These are phyloP conservation scores for Stenolophus ochropezus DNA, from an alignment of 2,888 invertebrate genomes.

Conservation along the genomic window DNA sequence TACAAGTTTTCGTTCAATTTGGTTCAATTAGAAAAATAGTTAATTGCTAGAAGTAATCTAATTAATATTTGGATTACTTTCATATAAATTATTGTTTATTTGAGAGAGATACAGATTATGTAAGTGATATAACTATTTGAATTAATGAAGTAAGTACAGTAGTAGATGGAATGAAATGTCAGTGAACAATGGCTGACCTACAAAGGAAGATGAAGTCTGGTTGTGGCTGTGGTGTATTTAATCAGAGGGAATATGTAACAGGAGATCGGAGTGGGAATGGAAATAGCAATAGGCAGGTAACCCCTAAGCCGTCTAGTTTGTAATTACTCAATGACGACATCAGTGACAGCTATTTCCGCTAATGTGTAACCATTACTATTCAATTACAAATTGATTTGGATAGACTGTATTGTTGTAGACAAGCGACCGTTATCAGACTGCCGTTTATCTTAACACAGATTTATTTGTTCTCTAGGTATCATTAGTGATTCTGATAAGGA, in stretches of 20 bases:
- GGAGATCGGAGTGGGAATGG: not conserved
- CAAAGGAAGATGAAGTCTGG: not conserved
- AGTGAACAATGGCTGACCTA: not conserved
- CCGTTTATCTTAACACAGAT: conserved; percentile 11
- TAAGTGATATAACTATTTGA: too few relatives aligned
- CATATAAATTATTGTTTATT: too few relatives aligned
- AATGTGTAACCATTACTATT: conserved; percentile 36
- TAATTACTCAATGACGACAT: conserved; percentile 41
- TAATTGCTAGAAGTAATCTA: too few relatives aligned
- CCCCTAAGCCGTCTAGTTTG: conserved; percentile 7
- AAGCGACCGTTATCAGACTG: not conserved
- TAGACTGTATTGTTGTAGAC: conserved; percentile 21
- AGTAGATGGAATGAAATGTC: not conserved
- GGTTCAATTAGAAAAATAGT: too few relatives aligned
- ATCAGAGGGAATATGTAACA: not conserved
- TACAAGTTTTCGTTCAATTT: too few relatives aligned
- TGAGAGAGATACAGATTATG: too few relatives aligned
- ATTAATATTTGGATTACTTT: too few relatives aligned
- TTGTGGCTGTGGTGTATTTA: not conserved
- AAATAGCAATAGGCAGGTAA: not conserved
- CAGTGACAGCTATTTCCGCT: conserved; percentile 35
- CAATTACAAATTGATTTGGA: conserved; percentile 45
- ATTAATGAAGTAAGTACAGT: not conserved
- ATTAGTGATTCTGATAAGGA: not conserved
- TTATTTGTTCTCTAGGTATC: conserved; percentile 4